Evolutionary conservation across 2,888 invertebrate species (phyloP).

Genomic region (Archaeoteleia sp.): DNA sequence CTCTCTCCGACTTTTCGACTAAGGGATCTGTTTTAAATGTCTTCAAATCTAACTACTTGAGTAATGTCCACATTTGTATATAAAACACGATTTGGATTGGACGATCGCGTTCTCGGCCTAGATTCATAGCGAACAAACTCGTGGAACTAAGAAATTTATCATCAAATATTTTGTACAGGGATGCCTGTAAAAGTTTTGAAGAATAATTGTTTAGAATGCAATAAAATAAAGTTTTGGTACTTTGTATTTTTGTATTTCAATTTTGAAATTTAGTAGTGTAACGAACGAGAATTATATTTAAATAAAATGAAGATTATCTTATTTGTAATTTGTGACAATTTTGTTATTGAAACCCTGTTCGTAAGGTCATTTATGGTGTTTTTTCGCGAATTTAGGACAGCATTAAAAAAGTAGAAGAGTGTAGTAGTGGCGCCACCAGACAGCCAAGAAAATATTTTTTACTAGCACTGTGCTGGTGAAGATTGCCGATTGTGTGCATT

Average conservation of each 20-base stretch:
- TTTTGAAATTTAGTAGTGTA: too few relatives aligned
- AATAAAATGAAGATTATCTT: too few relatives aligned
- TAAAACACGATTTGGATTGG: not conserved
- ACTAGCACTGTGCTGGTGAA: constrained; percentile 27
- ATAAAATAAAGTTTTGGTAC: not conserved
- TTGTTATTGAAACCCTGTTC: too few relatives aligned
- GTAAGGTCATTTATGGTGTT: not conserved
- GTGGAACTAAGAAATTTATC: constrained; percentile 9
- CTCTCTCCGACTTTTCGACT: constrained; percentile 1
- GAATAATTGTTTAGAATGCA: constrained; percentile 8
- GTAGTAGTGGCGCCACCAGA: constrained; percentile 34
- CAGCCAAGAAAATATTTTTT: constrained; percentile 24
- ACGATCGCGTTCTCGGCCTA: constrained; percentile 10
- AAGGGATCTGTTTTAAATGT: not conserved
- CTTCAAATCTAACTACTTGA: constrained; percentile 7
- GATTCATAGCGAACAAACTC: constrained; percentile 15
- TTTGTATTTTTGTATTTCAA: not conserved
- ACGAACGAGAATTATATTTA: too few relatives aligned
- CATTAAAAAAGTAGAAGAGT: not conserved
- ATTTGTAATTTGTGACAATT: too few relatives aligned
- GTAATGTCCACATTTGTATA: constrained; percentile 7
- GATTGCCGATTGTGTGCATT: constrained; percentile 30
- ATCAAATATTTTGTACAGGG: constrained; percentile 24
- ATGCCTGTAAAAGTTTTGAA: constrained; percentile 27
- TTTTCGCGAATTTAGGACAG: not conserved